These are phyloP conservation scores for Acinonyx jubatus DNA, from an alignment of 2,113 vertebrate species.

Conservation along the genomic window DNA sequence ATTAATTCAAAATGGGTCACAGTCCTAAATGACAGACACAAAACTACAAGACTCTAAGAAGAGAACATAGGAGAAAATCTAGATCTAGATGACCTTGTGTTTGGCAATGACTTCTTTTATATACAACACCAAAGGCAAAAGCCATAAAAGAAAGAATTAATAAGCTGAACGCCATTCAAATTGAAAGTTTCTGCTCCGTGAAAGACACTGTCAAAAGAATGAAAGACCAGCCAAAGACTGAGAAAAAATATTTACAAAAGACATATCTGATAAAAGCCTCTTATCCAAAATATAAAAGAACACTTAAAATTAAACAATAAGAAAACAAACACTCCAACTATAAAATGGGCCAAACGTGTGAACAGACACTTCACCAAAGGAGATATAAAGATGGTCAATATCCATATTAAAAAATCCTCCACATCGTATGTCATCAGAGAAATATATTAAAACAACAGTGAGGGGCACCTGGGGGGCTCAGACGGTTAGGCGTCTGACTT, in stretches of 20 bases:
- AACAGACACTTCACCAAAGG: not conserved
- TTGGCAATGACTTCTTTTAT: not conserved
- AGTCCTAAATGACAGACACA: not conserved
- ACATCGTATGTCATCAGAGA: not conserved
- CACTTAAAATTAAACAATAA: not conserved
- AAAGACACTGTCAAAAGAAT: not conserved
- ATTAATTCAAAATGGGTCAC: not conserved
- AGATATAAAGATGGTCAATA: not conserved
- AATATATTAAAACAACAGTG: not conserved
- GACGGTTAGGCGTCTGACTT: no score
- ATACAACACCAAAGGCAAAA: not conserved
- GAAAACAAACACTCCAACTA: not conserved
- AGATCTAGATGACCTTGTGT: not conserved
- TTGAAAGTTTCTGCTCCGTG: not conserved
- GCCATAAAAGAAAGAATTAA: not conserved
- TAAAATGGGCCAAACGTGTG: not conserved
- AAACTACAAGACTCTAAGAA: not conserved
- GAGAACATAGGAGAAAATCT: not conserved
- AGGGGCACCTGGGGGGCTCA: no score
- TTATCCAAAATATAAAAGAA: not conserved
- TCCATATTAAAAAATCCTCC: not conserved
- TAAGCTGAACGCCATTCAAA: not conserved
- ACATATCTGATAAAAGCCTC: not conserved
- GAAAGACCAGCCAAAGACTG: not conserved
- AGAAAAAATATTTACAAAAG: not conserved